Base-by-base conservation (phyloP, 2,888 invertebrate genomes). In the Cantharis flavilabris region DNA sequence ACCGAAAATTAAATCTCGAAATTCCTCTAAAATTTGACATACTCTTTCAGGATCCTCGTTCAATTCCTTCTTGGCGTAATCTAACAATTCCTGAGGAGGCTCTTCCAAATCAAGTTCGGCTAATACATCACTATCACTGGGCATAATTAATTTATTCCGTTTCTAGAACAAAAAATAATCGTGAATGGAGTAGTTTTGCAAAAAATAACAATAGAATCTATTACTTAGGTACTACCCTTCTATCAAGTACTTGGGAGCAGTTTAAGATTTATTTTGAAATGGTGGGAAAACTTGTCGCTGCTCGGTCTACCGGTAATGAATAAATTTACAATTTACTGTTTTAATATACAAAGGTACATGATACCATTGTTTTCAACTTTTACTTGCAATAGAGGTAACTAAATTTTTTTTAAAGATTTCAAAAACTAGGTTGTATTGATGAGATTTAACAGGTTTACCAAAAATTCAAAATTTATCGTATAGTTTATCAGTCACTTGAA, bases 1-100 rank as follows among this genome's bases (percentile, higher is more conserved):
- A 95, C 95, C 94, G 84, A 92, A 92, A 83, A 95, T 94, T 90
- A 94, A 91, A 84, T 93, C 93, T 62, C 93, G 90, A 62, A 96
- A 91, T 83, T 95, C 93, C 80, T 92, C 92, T 74, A 96, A 89
- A n/a, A 92, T 90, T 84, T 92, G 91, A 63, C 91, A 90, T 81
- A 91, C 91, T 14, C 92, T 92, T 85, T 93, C 92, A 2, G 94
- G 93, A 83, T 93, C 91, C 88, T 96, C 96, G 0, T 94, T 93
- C 62, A 93, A 89, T 83, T 92, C 90, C 80, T 91, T 90, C 72
- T 91, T 89, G 0, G 95, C 94, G 85, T 93, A 92, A 83, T 94
- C 92, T 83, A 91, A 86, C 18, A 95, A 87, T 79, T 94, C 92
- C 71, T 92, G 90, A 0, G 94, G 91, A 0, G 94, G 91, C 83